A percentile compares a stretch with the other conserved stretches of the same genome.
Evolutionary conservation across 2,113 vertebrate species (phyloP).

Genomic region (Dasypus novemcinctus): DNA sequence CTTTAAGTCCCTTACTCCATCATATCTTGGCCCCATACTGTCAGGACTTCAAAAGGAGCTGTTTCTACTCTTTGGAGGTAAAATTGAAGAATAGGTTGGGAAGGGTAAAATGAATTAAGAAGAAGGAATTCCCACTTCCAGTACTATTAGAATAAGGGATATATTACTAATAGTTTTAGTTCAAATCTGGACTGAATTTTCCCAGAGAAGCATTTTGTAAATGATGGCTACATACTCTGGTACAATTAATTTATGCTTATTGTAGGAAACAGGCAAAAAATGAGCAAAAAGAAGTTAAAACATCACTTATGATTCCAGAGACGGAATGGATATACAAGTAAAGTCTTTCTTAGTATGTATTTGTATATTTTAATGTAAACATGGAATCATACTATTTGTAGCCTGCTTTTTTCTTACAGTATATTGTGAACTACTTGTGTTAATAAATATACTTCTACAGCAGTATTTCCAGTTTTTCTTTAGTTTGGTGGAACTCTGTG

Average conservation of each 20-base stretch:
- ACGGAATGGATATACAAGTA: neutral
- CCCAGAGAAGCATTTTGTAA: neutral
- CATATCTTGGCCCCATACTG: neutral
- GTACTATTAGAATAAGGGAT: neutral
- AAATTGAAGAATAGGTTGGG: neutral
- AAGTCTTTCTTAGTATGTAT: slow-evolving; percentile 4
- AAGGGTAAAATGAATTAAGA: slow-evolving; percentile 36
- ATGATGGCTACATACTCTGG: neutral
- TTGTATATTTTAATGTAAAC: slow-evolving; percentile 27
- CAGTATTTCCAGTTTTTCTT: slow-evolving; percentile 37
- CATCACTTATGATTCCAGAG: neutral
- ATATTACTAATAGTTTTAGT: slow-evolving; percentile 1
- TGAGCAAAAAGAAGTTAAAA: slow-evolving; percentile 38
- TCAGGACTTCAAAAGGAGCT: neutral
- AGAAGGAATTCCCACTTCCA: slow-evolving; percentile 24
- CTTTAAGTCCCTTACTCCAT: neutral
- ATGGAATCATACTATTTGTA: slow-evolving; percentile 20
- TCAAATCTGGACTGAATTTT: slow-evolving; percentile 15
- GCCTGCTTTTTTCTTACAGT: neutral
- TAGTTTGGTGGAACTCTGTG: slow-evolving; percentile 28
- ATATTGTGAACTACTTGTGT: slow-evolving; percentile 26
- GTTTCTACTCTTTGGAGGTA: neutral
- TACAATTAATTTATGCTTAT: neutral
- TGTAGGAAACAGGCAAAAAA: slow-evolving; percentile 14
- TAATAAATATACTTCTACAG: slow-evolving; percentile 33